Evolutionary conservation across 2,797 vertebrate genomes (phyloP), one percentile per base, ranked within the genome.

Genomic region (Furcifer pardalis): DNA sequence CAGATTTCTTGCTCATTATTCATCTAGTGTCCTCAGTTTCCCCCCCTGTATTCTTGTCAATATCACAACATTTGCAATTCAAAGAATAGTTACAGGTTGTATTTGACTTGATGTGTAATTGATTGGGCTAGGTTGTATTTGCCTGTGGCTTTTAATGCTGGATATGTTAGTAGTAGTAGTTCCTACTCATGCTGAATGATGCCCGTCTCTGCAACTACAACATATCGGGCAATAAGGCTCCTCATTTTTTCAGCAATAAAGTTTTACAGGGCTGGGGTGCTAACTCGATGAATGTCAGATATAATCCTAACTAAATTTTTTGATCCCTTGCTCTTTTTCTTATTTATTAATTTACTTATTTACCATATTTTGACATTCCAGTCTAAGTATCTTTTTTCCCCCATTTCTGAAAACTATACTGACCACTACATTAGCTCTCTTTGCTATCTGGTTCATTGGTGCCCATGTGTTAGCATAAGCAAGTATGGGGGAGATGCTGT

Each of bases 391-490:
- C 46, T 56, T 49, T 12, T 12, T 12, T 12, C 46, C 46, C 52
- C 17, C 5, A 85, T 19, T 42, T 46, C 77, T 76, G 37, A 25
- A 44, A 12, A 75, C 32, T 72, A 44, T 60, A 71, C 25, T 35
- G 7, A 1, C 0, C 76, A 9, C 59, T 69, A 79, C n/a, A 35
- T 75, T 71, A 83, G 15, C 27, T 7, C 8, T 89, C 75, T 69
- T 35, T 19, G 68, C 81, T 81, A 59, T 49, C 75, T 84, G 21
- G 79, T 68, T 23, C 72, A 90, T 84, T 78, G 89, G 74, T 42
- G 83, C 59, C 21, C 66, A 69, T 52, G 74, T 66, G 72, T 89
- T 79, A 84, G 66, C 27, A 71, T 90, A 89, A 87, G 81, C 62
- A 60, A 49, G 76, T 13, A 4, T 86, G 66, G 63, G 83, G 72